Base-by-base conservation (phyloP, 1,140 invertebrate species). In the Maniola jurtina region DNA sequence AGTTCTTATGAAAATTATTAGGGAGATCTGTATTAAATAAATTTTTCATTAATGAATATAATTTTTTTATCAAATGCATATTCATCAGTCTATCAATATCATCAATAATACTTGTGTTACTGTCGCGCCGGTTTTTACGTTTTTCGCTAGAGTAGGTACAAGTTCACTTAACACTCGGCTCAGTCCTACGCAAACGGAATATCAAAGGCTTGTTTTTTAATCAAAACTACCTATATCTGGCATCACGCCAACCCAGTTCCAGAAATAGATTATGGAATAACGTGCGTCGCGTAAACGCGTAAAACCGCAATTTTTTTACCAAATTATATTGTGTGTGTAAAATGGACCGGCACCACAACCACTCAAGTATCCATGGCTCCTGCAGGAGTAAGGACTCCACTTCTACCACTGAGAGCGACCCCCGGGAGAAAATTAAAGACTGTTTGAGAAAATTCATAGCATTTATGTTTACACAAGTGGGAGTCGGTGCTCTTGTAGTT, bases 401-500 rank as follows among this genome's bases (percentile, higher is more conserved):
- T 6, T 95, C 95, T 4, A 93, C 94, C 0, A 92, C 92, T 2
- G 94, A 93, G 52, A 92, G 92, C 72, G 93, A 95, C 80, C 94
- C 95, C 0, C 88, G 93, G 5, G 94, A 95, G 76, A 94, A 94
- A 77, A 91, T 95, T 16, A 96, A 96, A 80, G 94, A 96, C 71
- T 97, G 95, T 77, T 96, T 95, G 71, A 91, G 96, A 33, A 97
- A 97, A 81, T 92, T 97, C 67, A 93, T 97, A 36, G 96, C 96
- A 0, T 97, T 97, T 75, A 97, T 97, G 96, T 97, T 96, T 88
- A 97, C 96, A 2, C 96, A 97, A 92, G 97, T 99, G 54, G 98
- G 98, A 55, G 96, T 99, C 6, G 98, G 98, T 48, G 97, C 96
- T 0, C 91, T 99, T 5, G 97, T 99, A 13, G 97, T 99, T 0